Base-by-base conservation (phyloP, 2,888 invertebrate genomes). In the Drosophila monieri region DNA sequence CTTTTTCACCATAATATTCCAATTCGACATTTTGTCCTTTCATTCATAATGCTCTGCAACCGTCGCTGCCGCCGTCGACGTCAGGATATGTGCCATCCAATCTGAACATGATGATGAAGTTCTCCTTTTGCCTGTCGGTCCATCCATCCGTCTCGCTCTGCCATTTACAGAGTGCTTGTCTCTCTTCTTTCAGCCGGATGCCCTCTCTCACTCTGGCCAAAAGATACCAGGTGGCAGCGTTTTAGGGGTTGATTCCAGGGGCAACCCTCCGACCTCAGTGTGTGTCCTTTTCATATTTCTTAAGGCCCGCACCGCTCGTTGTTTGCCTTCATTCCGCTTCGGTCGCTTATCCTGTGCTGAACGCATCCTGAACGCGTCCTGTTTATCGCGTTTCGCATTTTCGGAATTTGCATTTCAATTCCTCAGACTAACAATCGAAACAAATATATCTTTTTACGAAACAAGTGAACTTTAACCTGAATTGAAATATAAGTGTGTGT, bases 1-100 rank as follows among this genome's bases (percentile, higher is more conserved):
- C 41, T 32, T 14, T 53, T 52, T 59, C 58, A 39, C 53, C 60
- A 62, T 74, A 71, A 59, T 85, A 85, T 88, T 88, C 89, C 88
- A 88, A 89, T 89, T 90, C 90, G 90, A 90, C 89, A 90, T 90
- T 90, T 90, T 90, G 88, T 90, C 75, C 78, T 64, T 76, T 67
- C 77, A 78, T 86, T 88, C 81, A 85, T 86, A 86, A 81, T 76
- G 81, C 39, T 41, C 85, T 71, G 76, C 69, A 58, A 65, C 49
- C 57, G 84, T 59, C 67, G 67, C 73, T 9, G 73, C 6, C 39
- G 35, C 25, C 12, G 69, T 18, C 21, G 41, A 8, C 37, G 57
- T 15, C 51, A 67, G 74, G 60, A 47, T 25, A 72, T 67, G 14
- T 14, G 51, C 60, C 74, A 59, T 77, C 77, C 84, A 86, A 84